Evolutionary conservation across 1,140 invertebrate species (phyloP), one percentile per base, ranked within the genome.

Genomic region (Oryctes rhinoceros): DNA sequence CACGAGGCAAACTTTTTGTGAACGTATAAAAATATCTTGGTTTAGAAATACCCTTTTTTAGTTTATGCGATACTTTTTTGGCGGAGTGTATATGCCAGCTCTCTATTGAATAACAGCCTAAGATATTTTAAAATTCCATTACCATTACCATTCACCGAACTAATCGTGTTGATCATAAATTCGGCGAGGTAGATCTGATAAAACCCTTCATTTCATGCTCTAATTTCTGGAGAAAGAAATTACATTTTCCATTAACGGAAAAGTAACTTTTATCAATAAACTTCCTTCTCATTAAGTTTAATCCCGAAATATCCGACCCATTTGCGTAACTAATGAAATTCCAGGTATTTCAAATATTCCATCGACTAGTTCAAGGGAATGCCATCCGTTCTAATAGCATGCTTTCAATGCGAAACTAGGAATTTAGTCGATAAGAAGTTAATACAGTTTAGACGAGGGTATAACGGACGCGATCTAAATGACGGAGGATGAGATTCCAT

Each of bases 251-350:
- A 10, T 44, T 7, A 44, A 10, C 1, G 9, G 5, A 44, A 44
- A 44, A 44, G 39, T 44, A 44, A 30, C 65, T 35, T 71, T 24
- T 13, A 71, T 24, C 35, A 71, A 35, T 11, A 71, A 35, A 24
- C 18, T 35, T 24, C 10, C 35, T 10, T 9, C 3, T 13, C 65
- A 24, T 4, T 35, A 71, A 10, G 18, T 35, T 11, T 71, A 71
- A 71, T 35, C 24, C 11, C 24, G 65, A 71, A 71, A 24, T 71
- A 71, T 71, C 6, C 20, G 24, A 71, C 24, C 35, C 65, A 71
- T 71, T 71, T 37, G 35, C 18, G 4, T 35, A 20, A 24, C 35
- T 71, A 71, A 71, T 71, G 65, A 37, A 71, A 71, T 71, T 71
- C 13, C 20, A 71, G 65, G 65, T 37, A 71, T 71, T 30, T 24